Percentiles rank a stretch among this genome's conserved stretches.
Conservation (phyloP, 92 coral and sea anemone genomes). For the Heteractis magnifica region DNA sequence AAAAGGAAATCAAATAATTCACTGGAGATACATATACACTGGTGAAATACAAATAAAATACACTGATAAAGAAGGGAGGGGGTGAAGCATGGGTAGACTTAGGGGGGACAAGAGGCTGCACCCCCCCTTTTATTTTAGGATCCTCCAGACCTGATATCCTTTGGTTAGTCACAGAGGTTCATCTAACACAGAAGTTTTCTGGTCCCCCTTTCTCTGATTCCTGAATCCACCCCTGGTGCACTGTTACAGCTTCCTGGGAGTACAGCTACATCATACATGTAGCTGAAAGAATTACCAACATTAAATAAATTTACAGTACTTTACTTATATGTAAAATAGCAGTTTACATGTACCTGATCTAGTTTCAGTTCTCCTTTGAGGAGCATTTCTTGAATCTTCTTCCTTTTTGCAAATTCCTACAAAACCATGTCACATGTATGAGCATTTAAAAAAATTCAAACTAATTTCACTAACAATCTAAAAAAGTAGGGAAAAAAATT, state of each 20-base stretch:
- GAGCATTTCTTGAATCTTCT: conserved; percentile 62
- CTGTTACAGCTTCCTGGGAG: too few species aligned
- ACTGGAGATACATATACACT: neutral
- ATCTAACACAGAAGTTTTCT: too few species aligned
- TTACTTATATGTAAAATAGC: neutral
- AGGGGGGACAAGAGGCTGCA: too few species aligned
- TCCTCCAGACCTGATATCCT: too few species aligned
- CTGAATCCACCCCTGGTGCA: too few species aligned
- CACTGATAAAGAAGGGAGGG: too few species aligned
- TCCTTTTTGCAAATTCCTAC: conserved; percentile 73
- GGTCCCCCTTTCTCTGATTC: too few species aligned
- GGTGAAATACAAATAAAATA: too few species aligned
- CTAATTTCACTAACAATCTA: neutral
- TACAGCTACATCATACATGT: neutral
- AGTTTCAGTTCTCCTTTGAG: conserved; percentile 49
- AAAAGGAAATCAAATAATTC: neutral
- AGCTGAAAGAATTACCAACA: neutral
- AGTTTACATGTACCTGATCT: conserved; percentile 37
- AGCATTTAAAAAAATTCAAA: neutral
- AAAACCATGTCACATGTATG: neutral
- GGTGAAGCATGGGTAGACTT: too few species aligned
- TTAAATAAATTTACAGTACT: too few species aligned
- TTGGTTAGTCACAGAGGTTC: too few species aligned
- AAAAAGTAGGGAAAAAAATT: neutral
- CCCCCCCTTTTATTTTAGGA: too few species aligned